phyloP scores from a whole-genome alignment of 2,888 invertebrate genomes.

The Eubasilissa splendida region DNA sequence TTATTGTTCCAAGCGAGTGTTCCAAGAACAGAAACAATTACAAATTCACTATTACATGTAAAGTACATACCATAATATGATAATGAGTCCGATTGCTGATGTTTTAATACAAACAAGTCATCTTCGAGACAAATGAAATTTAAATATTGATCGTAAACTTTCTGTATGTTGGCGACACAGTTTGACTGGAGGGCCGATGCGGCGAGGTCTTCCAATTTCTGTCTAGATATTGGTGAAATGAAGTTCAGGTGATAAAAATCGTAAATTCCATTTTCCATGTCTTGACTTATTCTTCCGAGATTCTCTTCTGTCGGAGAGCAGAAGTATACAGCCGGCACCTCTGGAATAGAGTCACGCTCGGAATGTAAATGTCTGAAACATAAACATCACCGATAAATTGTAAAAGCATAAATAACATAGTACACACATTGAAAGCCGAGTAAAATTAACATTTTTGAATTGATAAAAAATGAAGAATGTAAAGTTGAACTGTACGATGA shows the following conservation, averaged over 20 bases:
- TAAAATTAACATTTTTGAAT: no score
- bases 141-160: slow-evolving; percentile 98
- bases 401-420: not conserved
- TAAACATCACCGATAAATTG: slow-evolving; percentile 6
- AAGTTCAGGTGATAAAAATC: slow-evolving; percentile 97
- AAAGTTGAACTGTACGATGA: no score
- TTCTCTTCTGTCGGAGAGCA: slow-evolving; percentile 97
- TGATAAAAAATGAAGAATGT: no score
- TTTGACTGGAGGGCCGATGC: slow-evolving; percentile 92
- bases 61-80: slow-evolving; percentile 88
- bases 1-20: no score
- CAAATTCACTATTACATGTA: not conserved
- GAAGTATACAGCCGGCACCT: slow-evolving; percentile 99
- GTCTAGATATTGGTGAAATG: slow-evolving; percentile 94
- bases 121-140: slow-evolving; percentile 99
- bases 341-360: slow-evolving; percentile 93
- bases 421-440: no score
- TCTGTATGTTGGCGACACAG: slow-evolving; percentile 92
- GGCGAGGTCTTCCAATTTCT: slow-evolving; percentile 96
- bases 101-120: slow-evolving; percentile 94
- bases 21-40: no score
- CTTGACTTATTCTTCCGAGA: slow-evolving; percentile 92
- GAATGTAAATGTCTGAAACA: slow-evolving; percentile 85
- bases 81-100: slow-evolving; percentile 91
- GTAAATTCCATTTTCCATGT: slow-evolving; percentile 90